These are phyloP conservation scores for Tryphoninae sp. DNA, from an alignment of 2,888 invertebrate species.

Conservation along the genomic window DNA sequence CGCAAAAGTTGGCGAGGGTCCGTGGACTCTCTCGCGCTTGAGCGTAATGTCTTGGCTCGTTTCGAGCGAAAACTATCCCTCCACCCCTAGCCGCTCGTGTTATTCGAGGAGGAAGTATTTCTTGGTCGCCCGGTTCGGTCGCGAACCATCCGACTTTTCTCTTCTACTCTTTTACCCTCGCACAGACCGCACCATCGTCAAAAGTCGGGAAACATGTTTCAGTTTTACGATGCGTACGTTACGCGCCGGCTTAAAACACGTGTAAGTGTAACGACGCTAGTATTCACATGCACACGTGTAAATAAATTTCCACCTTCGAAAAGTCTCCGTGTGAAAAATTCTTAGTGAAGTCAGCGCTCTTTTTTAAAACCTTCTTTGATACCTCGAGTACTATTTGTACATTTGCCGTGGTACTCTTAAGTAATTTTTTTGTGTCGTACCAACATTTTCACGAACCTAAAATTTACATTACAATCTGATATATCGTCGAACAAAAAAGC, in stretches of 20 bases:
- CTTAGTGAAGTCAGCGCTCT: no score
- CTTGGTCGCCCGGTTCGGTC: slow-evolving; percentile 47
- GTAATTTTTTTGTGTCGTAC: no score
- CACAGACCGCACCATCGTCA: slow-evolving; percentile 6
- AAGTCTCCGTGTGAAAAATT: no score
- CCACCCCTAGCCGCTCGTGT: slow-evolving; percentile 16
- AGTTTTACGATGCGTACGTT: slow-evolving; percentile 70
- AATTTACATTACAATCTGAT: no score
- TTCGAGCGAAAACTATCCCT: slow-evolving; percentile 49
- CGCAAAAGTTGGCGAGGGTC: slow-evolving; percentile 63
- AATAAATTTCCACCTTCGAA: slow-evolving; percentile 11
- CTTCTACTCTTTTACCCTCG: slow-evolving; percentile 5
- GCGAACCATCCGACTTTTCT: slow-evolving; percentile 29
- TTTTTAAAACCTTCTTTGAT: no score
- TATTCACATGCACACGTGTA: slow-evolving; percentile 63
- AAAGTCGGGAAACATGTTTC: slow-evolving; percentile 63
- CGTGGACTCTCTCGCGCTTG: slow-evolving; percentile 27
- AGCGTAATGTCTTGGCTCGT: slow-evolving; percentile 57
- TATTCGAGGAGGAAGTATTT: slow-evolving; percentile 51
- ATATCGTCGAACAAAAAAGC: no score
- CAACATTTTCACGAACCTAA: no score
- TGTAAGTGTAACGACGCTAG: slow-evolving; percentile 64
- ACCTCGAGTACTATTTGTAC: no score
- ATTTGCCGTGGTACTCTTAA: no score
- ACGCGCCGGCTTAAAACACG: slow-evolving; percentile 56